Evolutionary conservation across 2,888 invertebrate genomes (phyloP), one percentile per base, ranked within the genome.

Genomic region (Bursaphelenchus okinawaensis): DNA sequence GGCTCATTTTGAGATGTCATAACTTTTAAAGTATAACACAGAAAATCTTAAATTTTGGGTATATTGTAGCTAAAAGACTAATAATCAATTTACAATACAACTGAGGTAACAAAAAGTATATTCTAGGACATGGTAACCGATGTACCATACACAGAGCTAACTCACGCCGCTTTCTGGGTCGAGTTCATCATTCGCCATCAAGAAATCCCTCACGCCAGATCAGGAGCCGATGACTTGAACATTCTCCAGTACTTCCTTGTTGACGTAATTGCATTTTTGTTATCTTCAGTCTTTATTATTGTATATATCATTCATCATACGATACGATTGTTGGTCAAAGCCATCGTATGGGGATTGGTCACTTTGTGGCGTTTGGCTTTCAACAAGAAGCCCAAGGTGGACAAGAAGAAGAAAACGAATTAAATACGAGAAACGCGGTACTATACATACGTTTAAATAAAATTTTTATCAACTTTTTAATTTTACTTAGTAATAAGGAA

Each of bases 111-210:
- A n/a, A n/a, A n/a, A n/a, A n/a, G 4, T 1, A 19, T 56, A 55
- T 60, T 65, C 22, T 74, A 80, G 73, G 82, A 82, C 63, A 76
- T 82, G 79, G 69, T 82, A 9, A 68, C 68, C 31, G 82, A 82
- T 62, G 82, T 83, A 12, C 82, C 82, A 0, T 83, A 79, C 68
- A 80, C 81, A 1, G 81, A 83, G 62, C 65, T 82, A 54, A 76
- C 78, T 65, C 81, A 82, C 63, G 78, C 82, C 26, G 80, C 81
- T 7, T 82, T 81, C 70, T 82, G 82, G 82, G 74, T 82, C 1
- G 82, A 83, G 63, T 82, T 82, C 71, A 83, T 82, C 63, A 75
- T 81, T 55, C 71, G 83, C n/a, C 82, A 82, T 63, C 78, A 79
- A 55, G 82, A 82, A 69, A 74, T 81, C 9, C 82, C 82, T 0